Base-by-base conservation (phyloP, 2,888 invertebrate genomes). In the Noctua comes region DNA sequence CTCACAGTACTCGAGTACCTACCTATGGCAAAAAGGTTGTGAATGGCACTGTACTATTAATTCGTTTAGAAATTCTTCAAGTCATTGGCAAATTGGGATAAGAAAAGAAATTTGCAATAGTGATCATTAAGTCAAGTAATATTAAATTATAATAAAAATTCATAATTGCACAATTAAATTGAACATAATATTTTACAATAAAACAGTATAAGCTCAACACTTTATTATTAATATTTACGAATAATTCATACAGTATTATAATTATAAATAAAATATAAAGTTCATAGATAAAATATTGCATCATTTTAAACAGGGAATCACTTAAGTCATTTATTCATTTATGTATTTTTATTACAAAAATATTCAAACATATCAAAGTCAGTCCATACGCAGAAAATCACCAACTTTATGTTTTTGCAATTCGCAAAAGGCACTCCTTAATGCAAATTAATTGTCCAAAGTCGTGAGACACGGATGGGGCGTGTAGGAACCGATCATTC, bases 351-450 rank as follows among this genome's bases (percentile, higher is more conserved):
- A 88, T 92, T 93, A 94, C 92, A 94, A 94, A 94, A 94, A 95
- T 95, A 95, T 93, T 89, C 88, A 92, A 94, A 93, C 92, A 91
- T 93, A 92, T 93, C 90, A 93, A 94, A 93, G 93, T 95, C 95
- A 95, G 95, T 95, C 94, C 94, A 88, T 90, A 89, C 92, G 92
- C 92, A 90, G 92, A 89, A 90, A 91, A 92, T 91, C 93, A 93
- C 93, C 90, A 91, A 90, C 88, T 90, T 90, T 87, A 82, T 83
- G 43, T 85, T 86, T 86, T 89, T 91, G 92, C 91, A 90, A 91
- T 91, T 92, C 91, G 92, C 93, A 91, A 94, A 95, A 96, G 96
- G 95, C 96, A 96, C 96, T 95, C 94, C 93, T 91, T 89, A 85
- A 93, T 92, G 93, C 93, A 93, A 95, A 92, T 84, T n/a, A 93